phyloP scores from a whole-genome alignment of 2,113 vertebrate species.

The Thomomys bottae region DNA sequence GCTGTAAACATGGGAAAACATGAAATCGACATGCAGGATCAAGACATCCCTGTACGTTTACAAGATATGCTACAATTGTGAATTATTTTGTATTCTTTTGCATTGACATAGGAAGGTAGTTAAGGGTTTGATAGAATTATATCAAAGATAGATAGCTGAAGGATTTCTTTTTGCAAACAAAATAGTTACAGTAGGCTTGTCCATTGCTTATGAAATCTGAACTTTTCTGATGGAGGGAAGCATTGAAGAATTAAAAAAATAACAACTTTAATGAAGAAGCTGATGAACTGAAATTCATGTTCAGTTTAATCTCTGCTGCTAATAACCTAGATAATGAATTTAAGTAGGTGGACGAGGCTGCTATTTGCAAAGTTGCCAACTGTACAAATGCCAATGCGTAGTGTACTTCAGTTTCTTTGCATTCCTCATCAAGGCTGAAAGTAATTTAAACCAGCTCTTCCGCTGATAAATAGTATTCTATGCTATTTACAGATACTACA shows the following conservation, averaged over 20 bases:
- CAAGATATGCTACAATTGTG: not conserved
- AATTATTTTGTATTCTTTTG: not conserved
- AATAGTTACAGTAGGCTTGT: not conserved
- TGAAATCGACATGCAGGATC: not conserved
- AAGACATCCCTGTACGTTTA: not conserved
- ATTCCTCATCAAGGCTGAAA: constrained; percentile 63
- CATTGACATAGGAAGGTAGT: not conserved
- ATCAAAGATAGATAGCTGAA: not conserved
- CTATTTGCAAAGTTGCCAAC: not conserved
- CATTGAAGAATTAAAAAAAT: constrained; percentile 22
- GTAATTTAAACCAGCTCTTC: constrained; percentile 55
- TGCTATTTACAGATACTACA: constrained; percentile 66
- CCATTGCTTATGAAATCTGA: not conserved
- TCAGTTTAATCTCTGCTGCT: constrained; percentile 9
- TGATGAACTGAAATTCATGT: not conserved
- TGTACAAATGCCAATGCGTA: constrained; percentile 9
- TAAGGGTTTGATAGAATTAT: not conserved
- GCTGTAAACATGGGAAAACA: not conserved
- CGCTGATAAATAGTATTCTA: constrained; percentile 59
- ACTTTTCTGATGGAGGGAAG: not conserved
- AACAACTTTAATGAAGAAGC: not conserved
- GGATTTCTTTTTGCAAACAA: not conserved
- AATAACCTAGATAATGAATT: constrained; percentile 6
- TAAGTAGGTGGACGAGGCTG: not conserved
- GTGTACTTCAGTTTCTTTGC: not conserved